These are phyloP conservation scores for Pseudorhombus dupliciocellatus DNA, from an alignment of 2,113 vertebrate species.

Conservation along the genomic window DNA sequence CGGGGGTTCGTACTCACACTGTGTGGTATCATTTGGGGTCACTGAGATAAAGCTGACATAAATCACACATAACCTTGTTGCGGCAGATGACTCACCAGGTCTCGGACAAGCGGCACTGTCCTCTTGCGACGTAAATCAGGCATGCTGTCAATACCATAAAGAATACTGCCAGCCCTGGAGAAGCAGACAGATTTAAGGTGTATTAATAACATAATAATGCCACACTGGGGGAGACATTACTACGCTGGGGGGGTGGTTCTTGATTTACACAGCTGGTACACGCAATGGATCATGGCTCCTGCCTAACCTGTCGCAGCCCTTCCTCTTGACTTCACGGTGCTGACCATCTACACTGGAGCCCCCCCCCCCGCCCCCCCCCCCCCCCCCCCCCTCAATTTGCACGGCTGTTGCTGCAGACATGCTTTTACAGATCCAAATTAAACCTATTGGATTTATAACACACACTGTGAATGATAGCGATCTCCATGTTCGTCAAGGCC, in stretches of 20 bases:
- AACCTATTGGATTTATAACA: conserved; percentile 4
- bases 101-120: conserved; percentile 93
- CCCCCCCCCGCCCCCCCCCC: not conserved
- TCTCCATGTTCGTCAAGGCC: not conserved
- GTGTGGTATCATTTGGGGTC: conserved; percentile 56
- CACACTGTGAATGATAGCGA: not conserved
- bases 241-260: conserved; percentile 39
- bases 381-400: not conserved
- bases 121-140: conserved; percentile 97
- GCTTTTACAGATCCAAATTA: conserved; percentile 3
- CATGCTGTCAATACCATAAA: conserved; percentile 99
- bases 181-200: conserved; percentile 77
- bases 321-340: conserved; percentile 29
- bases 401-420: not conserved
- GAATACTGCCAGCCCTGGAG: conserved; percentile 87
- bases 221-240: conserved; percentile 73
- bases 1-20: conserved; percentile 45
- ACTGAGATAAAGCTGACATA: conserved; percentile 68
- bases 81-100: conserved; percentile 91
- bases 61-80: conserved; percentile 78
- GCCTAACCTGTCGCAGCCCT: conserved; percentile 49
- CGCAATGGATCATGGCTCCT: conserved; percentile 65
- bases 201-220: conserved; percentile 86
- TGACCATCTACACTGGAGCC: conserved; percentile 23
- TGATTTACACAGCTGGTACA: conserved; percentile 76